A percentile compares a stretch with the other conserved stretches of the same genome.
Evolutionary conservation across 1,140 invertebrate genomes (phyloP).

Genomic region (Metopolophium dirhodum): DNA sequence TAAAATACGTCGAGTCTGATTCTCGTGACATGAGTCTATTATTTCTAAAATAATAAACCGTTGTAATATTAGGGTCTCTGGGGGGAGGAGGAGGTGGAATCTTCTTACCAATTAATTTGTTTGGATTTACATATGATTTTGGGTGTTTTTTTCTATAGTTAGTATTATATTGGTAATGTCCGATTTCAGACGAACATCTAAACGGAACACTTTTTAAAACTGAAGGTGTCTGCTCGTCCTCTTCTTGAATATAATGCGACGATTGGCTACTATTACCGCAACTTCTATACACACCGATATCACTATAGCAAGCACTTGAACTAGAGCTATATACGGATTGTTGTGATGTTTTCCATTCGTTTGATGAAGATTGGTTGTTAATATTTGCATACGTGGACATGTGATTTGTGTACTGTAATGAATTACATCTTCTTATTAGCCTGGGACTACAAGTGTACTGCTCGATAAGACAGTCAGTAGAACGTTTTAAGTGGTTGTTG

Average conservation of each 20-base stretch:
- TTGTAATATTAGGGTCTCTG: conserved; percentile 70
- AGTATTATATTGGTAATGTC: not conserved
- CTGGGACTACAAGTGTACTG: conserved; percentile 47
- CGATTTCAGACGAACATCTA: conserved; percentile 35
- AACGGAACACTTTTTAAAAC: not conserved
- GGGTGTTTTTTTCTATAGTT: not conserved
- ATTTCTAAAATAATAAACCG: conserved; percentile 64
- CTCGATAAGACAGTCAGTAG: conserved; percentile 3
- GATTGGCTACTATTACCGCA: not conserved
- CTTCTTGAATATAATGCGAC: not conserved
- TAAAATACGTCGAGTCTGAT: conserved; percentile 55
- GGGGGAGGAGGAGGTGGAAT: conserved; percentile 74
- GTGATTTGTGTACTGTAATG: conserved; percentile 24
- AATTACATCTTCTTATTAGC: conserved; percentile 41
- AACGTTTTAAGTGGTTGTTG: conserved; percentile 20
- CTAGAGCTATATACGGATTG: conserved; percentile 35
- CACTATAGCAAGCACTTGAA: conserved; percentile 25
- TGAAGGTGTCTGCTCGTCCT: not conserved
- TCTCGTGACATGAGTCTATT: conserved; percentile 60
- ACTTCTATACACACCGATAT: conserved; percentile 19
- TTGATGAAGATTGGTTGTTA: not conserved
- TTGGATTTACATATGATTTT: not conserved
- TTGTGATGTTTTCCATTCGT: conserved; percentile 42
- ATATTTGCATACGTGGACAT: not conserved
- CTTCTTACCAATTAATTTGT: conserved; percentile 33